phyloP scores from a whole-genome alignment of 1,140 invertebrate species.

The Atta cephalotes region DNA sequence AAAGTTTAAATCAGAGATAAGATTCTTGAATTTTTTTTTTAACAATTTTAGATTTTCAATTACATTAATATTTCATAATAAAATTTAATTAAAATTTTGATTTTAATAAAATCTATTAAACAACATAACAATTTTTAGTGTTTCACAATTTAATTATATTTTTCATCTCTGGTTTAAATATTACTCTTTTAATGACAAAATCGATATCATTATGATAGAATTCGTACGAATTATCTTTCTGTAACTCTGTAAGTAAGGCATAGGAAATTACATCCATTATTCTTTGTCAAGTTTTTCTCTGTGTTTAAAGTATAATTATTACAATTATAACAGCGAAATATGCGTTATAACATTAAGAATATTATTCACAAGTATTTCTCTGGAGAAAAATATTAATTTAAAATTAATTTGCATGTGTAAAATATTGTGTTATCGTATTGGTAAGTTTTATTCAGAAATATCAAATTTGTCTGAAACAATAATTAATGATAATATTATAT shows the following conservation, averaged over 20 bases:
- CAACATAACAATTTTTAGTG: neutral
- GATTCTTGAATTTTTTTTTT: neutral
- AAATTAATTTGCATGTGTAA: neutral
- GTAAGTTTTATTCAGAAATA: neutral
- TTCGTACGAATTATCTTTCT: neutral
- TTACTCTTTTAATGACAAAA: neutral
- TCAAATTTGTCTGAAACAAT: neutral
- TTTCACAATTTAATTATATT: neutral
- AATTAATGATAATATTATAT: too few species aligned
- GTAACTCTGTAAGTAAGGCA: neutral
- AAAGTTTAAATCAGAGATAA: slow-evolving; percentile 20
- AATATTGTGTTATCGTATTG: neutral
- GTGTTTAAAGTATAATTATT: neutral
- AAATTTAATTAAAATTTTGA: neutral
- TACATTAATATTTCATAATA: neutral
- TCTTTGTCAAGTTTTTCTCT: neutral
- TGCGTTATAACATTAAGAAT: neutral
- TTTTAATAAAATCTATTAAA: neutral
- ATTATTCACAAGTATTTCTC: neutral
- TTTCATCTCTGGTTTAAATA: slow-evolving; percentile 26
- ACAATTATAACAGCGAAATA: slow-evolving; percentile 4
- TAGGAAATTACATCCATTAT: neutral
- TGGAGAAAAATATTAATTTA: slow-evolving; percentile 8
- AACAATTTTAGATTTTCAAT: neutral
- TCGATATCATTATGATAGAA: neutral